These are phyloP conservation scores for Mythimna ferrago DNA, from an alignment of 2,888 invertebrate species.

Conservation along the genomic window DNA sequence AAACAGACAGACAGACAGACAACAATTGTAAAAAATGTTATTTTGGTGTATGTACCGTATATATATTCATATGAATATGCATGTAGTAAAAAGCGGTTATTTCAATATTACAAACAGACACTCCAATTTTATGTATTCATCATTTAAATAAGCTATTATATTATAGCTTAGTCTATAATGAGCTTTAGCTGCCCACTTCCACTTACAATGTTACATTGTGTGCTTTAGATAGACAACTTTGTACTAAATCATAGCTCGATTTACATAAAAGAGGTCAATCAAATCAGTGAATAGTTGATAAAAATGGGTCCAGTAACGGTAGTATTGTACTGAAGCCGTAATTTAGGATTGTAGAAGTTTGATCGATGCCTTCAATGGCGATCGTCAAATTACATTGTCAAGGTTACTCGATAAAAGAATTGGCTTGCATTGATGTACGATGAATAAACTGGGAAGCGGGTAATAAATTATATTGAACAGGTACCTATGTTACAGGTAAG, in stretches of 20 bases:
- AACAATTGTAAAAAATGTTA: too few relatives aligned
- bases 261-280: slow-evolving; percentile 24
- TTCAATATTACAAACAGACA: too few relatives aligned
- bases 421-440: slow-evolving; percentile 9
- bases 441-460: slow-evolving; percentile 21
- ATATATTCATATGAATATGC: too few relatives aligned
- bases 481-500: background rate
- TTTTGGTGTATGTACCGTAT: too few relatives aligned
- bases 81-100: too few relatives aligned
- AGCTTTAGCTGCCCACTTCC: too few relatives aligned
- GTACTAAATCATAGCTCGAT: background rate
- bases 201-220: too few relatives aligned
- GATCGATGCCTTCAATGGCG: slow-evolving; percentile 19
- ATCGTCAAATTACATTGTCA: slow-evolving; percentile 54
- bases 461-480: background rate
- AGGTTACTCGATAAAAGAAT: slow-evolving; percentile 24
- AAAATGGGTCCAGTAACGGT: slow-evolving; percentile 9
- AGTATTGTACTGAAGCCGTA: slow-evolving; percentile 44
- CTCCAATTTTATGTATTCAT: too few relatives aligned
- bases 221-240: too few relatives aligned
- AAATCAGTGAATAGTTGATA: slow-evolving; percentile 2
- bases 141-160: too few relatives aligned
- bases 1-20: too few relatives aligned
- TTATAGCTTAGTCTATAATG: too few relatives aligned
- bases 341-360: slow-evolving; percentile 24